Base-by-base conservation (phyloP, 2,888 invertebrate genomes). In the Cheilosia impressa region DNA sequence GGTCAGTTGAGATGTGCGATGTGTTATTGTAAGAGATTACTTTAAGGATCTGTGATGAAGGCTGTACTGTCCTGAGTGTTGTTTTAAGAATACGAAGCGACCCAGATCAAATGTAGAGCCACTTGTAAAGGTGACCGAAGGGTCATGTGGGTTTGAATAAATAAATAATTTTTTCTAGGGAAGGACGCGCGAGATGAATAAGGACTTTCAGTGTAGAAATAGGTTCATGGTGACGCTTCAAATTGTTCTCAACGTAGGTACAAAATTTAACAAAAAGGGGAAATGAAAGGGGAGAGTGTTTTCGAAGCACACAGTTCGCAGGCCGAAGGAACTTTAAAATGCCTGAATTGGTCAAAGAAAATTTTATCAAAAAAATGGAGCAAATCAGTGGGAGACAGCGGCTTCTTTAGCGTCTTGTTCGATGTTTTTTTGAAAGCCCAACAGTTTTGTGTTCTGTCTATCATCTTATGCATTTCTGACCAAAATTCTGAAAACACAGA, bases 1-100 rank as follows among this genome's bases (percentile, higher is more conserved):
- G 58, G 60, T 52, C 58, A 66, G 34, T 24, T 27, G 17, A n/a
- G 19, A 27, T 9, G 31, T 45, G 45, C 24, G 57, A 34, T 58
- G 57, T 65, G 45, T 53, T 72, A 52, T 78, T 78, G 10, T 34
- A 52, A 41, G 41, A 65, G 63, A 71, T 71, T 65, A 71, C 9
- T 43, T 52, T 9, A 19, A 17, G 0, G 31, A 15, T 2, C 15
- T 7, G 53, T 43, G 45, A 45, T 76, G 58, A 65, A 63, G 62
- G 24, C n/a, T n/a, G 13, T 38, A 45, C 22, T 19, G 60, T 66
- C 43, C 22, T 9, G 58, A 62, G 45, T 80, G 79, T 68, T 76
- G 52, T 76, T 76, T 76, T 76, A 57, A 34, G 43, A 27, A 31
- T 17, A 15, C 4, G 19, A 50, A 43, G 41, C 22, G 24, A 52